phyloP scores from a whole-genome alignment of 1,140 invertebrate species.

The Ridgeia piscesae region DNA sequence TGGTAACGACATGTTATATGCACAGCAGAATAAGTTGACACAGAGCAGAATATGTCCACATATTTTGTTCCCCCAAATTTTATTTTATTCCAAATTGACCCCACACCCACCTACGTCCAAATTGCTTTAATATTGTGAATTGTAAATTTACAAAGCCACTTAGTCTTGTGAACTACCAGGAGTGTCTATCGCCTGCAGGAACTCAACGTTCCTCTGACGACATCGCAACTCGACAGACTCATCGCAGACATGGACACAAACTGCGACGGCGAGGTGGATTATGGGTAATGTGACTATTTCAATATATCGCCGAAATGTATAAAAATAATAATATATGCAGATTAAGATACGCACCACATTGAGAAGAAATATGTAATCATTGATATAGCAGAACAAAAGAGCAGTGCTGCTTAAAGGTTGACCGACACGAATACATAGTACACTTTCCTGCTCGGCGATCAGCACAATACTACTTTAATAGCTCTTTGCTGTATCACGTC shows the following conservation, averaged over 20 bases:
- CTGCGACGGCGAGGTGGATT: constrained; percentile 13
- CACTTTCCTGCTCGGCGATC: background rate
- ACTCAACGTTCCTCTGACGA: background rate
- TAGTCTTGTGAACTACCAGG: background rate
- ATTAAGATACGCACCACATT: background rate
- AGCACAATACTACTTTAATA: background rate
- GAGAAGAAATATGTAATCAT: background rate
- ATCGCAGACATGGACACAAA: background rate
- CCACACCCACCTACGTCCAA: no score
- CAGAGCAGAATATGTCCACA: no score
- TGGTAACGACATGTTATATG: no score
- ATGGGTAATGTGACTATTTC: background rate
- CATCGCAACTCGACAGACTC: background rate
- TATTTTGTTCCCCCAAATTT: no score
- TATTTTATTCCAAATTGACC: no score
- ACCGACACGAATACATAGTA: background rate
- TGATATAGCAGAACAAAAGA: background rate
- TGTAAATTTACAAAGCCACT: no score
- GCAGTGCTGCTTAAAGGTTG: background rate
- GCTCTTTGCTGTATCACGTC: background rate
- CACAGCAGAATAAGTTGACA: no score
- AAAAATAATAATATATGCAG: background rate
- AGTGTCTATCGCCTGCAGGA: background rate
- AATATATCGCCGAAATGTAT: background rate
- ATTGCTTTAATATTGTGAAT: no score